A percentile compares a stretch with the other conserved stretches of the same genome.
phyloP scores from a whole-genome alignment of 2,113 vertebrate species.

The human (Homo sapiens) region GRCh38 chr20:18742001-18742500 shows the following conservation, averaged over 20 bases:
- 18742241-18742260: not conserved
- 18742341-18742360: not conserved
- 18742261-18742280: not conserved
- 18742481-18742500: too few species aligned
- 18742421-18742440: too few species aligned
- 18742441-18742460: too few species aligned
- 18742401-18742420: too few species aligned
- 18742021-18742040: not conserved
- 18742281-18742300: not conserved
- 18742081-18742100: not conserved
- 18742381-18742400: too few species aligned
- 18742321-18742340: not conserved
- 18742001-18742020: too few species aligned
- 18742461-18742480: too few species aligned
- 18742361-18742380: too few species aligned
- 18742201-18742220: not conserved
- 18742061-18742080: not conserved
- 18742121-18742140: not conserved
- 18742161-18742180: not conserved
- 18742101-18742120: not conserved
- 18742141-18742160: conserved; percentile 6
- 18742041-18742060: not conserved
- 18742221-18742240: not conserved
- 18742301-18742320: not conserved
- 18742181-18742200: not conserved